A percentile compares a stretch with the other conserved stretches of the same genome.
phyloP scores from a whole-genome alignment of 2,888 invertebrate species.

The Phrixothrix hirtus region DNA sequence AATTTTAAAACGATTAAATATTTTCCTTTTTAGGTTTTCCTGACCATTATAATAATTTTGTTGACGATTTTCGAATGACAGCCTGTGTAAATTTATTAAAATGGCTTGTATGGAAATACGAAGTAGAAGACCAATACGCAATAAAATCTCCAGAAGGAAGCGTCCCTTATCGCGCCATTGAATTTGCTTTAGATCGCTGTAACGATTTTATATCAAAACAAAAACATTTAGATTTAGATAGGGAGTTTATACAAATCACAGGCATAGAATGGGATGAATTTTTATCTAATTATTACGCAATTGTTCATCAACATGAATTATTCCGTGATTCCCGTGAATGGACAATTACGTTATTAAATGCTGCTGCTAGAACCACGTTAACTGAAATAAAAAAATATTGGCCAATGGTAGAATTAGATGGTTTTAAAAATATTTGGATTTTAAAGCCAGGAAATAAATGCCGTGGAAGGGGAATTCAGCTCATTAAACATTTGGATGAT shows the following conservation, averaged over 20 bases:
- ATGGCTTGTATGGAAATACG: constrained; percentile 66
- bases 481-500: constrained; percentile 84
- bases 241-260: constrained; percentile 66
- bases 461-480: constrained; percentile 85
- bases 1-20: too few species aligned
- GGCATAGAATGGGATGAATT: constrained; percentile 92
- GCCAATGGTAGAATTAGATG: constrained; percentile 85
- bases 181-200: constrained; percentile 80
- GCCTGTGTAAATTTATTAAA: constrained; percentile 84
- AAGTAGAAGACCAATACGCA: constrained; percentile 59
- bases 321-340: constrained; percentile 41
- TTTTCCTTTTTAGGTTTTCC: constrained; percentile 65
- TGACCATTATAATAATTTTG: constrained; percentile 80
- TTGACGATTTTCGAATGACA: constrained; percentile 88
- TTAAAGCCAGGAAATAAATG: constrained; percentile 92
- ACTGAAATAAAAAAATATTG: constrained; percentile 71
- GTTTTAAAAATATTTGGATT: constrained; percentile 89
- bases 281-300: constrained; percentile 67
- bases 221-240: constrained; percentile 76
- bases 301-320: constrained; percentile 66
- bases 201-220: constrained; percentile 75
- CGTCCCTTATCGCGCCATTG: constrained; percentile 74
- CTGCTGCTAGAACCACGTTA: constrained; percentile 64
- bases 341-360: constrained; percentile 40
- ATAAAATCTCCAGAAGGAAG: constrained; percentile 65